Conservation (phyloP, 2,113 vertebrate species). For the Xenopus borealis region DNA sequence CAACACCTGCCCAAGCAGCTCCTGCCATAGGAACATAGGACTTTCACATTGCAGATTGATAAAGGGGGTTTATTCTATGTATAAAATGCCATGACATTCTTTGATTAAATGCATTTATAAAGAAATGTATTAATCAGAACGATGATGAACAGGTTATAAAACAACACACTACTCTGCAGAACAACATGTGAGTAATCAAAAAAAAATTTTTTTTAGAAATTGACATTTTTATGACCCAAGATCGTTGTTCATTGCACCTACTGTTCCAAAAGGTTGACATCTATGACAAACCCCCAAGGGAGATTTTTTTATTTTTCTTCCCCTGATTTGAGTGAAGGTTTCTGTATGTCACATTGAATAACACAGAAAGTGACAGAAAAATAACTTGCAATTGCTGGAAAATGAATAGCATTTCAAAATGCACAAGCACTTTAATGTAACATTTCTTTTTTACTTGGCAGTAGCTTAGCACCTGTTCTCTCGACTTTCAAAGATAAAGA, state of each 20-base stretch:
- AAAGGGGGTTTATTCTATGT: no score
- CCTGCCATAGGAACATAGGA: no score
- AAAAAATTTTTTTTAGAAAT: conserved; percentile 31
- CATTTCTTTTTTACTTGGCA: conserved; percentile 69
- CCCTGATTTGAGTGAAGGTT: conserved; percentile 64
- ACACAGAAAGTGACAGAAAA: conserved; percentile 79
- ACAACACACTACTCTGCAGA: conserved; percentile 44
- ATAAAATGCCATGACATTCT: no score
- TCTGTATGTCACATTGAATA: conserved; percentile 64
- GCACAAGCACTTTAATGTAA: conserved; percentile 69
- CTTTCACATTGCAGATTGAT: no score
- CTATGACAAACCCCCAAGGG: conserved; percentile 60
- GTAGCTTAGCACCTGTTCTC: conserved; percentile 66
- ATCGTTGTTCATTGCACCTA: conserved; percentile 52
- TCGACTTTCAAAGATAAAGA: conserved; percentile 63
- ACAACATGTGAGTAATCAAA: conserved; percentile 54
- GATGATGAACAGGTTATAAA: conserved; percentile 11
- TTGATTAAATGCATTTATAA: conserved; percentile 1
- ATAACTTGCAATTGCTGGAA: conserved; percentile 78
- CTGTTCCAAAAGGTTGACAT: conserved; percentile 54
- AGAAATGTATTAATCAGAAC: conserved; percentile 18
- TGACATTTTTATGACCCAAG: conserved; percentile 61
- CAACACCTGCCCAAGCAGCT: no score
- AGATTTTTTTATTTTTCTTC: conserved; percentile 32
- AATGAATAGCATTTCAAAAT: conserved; percentile 73